Percentiles rank a stretch among this genome's conserved stretches.
These are phyloP conservation scores for Pseudachorutes palmiensis DNA, from an alignment of 1,140 invertebrate species.

Conservation along the genomic window DNA sequence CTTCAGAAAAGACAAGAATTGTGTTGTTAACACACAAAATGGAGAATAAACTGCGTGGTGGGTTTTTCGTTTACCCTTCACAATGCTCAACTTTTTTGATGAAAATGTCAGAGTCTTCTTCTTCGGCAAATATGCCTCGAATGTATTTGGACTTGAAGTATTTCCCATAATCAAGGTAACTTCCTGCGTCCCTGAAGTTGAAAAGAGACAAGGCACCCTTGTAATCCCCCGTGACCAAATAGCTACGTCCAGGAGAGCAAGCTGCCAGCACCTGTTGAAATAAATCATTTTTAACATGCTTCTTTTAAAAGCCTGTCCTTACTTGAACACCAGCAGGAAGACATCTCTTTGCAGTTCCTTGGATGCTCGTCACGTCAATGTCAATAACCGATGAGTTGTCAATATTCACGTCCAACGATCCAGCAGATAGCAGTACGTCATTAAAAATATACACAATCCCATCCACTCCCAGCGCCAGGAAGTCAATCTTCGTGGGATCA, in stretches of 20 bases:
- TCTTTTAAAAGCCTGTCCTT: background rate
- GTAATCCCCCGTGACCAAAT: constrained; percentile 5
- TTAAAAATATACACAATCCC: constrained; percentile 15
- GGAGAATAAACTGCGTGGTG: no score
- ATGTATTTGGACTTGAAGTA: background rate
- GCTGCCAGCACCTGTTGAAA: constrained; percentile 14
- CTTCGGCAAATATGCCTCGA: background rate
- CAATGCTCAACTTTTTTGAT: constrained; percentile 18
- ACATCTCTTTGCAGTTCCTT: constrained; percentile 4
- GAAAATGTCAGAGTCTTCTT: background rate
- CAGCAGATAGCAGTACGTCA: constrained; percentile 17
- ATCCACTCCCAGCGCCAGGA: constrained; percentile 16
- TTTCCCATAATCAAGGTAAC: no score
- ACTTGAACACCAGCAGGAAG: background rate
- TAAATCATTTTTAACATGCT: background rate
- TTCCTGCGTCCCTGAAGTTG: background rate
- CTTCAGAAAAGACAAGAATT: constrained; percentile 13
- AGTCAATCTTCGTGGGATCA: constrained; percentile 26
- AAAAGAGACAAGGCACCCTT: constrained; percentile 3
- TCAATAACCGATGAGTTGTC: constrained; percentile 22
- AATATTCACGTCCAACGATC: constrained; percentile 18
- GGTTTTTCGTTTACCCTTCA: constrained; percentile 23
- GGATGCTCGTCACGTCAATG: constrained; percentile 21
- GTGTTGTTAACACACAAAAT: no score
- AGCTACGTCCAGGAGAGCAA: constrained; percentile 2